Conservation (phyloP, 1,140 invertebrate species). For the Cryptotermes secundus region DNA sequence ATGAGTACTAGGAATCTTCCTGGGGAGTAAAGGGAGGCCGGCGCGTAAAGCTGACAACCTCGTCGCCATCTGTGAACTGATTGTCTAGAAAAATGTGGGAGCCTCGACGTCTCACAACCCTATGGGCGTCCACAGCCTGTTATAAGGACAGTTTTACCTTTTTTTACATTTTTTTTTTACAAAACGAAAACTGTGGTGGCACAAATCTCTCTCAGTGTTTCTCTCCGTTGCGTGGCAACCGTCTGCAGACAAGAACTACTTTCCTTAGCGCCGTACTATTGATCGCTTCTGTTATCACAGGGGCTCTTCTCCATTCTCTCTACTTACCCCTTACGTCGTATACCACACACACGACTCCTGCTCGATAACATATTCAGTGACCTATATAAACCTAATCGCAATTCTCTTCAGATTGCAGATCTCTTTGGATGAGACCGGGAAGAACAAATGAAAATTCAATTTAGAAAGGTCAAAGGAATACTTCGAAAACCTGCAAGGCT, state of each 20-base stretch:
- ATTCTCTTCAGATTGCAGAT: neutral
- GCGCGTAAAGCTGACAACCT: too few species aligned
- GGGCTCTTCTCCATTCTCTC: neutral
- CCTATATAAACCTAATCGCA: neutral
- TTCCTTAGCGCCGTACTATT: slow-evolving; percentile 28
- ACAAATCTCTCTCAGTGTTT: slow-evolving; percentile 28
- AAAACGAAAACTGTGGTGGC: neutral
- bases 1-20: too few species aligned
- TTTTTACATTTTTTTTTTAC: too few species aligned
- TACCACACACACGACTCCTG: neutral
- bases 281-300: neutral
- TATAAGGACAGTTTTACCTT: too few species aligned
- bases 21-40: too few species aligned
- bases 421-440: too few species aligned
- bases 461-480: too few species aligned
- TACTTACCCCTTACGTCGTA: neutral
- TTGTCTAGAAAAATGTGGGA: too few species aligned
- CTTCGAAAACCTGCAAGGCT: too few species aligned
- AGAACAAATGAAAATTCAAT: neutral
- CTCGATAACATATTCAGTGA: neutral
- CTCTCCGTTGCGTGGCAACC: slow-evolving; percentile 40
- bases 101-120: too few species aligned
- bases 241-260: slow-evolving; percentile 11
- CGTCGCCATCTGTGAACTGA: too few species aligned
- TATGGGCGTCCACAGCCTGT: too few species aligned